Evolutionary conservation across 2,113 vertebrate species (phyloP).

Genomic region (Coryphaenoides rupestris): DNA sequence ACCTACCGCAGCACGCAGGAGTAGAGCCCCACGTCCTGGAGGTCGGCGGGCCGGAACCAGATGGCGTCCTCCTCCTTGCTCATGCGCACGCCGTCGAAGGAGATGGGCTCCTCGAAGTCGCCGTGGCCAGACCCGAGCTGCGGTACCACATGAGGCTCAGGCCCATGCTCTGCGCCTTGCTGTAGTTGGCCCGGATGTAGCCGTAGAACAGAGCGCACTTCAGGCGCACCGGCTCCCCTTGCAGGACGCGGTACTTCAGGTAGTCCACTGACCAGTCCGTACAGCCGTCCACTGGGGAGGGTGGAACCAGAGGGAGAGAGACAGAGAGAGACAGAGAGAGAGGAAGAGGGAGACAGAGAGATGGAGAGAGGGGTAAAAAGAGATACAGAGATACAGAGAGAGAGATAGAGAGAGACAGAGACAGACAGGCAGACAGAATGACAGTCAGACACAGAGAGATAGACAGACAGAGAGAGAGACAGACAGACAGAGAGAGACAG

Average conservation of each 20-base stretch:
- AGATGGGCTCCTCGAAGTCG: conserved; percentile 98
- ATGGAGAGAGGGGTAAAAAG: conserved; percentile 7
- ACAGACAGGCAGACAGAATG: background rate
- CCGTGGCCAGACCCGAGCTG: conserved; percentile 77
- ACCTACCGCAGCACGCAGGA: conserved; percentile 93
- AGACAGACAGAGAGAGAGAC: background rate
- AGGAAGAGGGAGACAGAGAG: conserved; percentile 7
- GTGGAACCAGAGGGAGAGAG: conserved; percentile 41
- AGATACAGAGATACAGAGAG: background rate
- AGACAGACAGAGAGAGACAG: background rate
- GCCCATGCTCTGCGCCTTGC: conserved; percentile 91
- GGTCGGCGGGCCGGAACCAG: conserved; percentile 95
- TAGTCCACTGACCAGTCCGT: conserved; percentile 98
- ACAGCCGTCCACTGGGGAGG: conserved; percentile 88
- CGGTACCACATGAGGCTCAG: conserved; percentile 98
- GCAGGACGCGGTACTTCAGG: conserved; percentile 91
- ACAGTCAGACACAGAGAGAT: conserved; percentile 9
- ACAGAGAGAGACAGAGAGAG: too few species aligned
- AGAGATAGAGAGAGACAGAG: conserved; percentile 15
- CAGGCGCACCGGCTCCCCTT: conserved; percentile 92
- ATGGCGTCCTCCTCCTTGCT: conserved; percentile 99
- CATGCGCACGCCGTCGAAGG: conserved; percentile 94
- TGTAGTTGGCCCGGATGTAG: conserved; percentile 97
- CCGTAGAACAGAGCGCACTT: conserved; percentile 98
- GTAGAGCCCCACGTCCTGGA: conserved; percentile 93